phyloP scores from a whole-genome alignment of 2,888 invertebrate genomes.

The Cremastinae sp. region DNA sequence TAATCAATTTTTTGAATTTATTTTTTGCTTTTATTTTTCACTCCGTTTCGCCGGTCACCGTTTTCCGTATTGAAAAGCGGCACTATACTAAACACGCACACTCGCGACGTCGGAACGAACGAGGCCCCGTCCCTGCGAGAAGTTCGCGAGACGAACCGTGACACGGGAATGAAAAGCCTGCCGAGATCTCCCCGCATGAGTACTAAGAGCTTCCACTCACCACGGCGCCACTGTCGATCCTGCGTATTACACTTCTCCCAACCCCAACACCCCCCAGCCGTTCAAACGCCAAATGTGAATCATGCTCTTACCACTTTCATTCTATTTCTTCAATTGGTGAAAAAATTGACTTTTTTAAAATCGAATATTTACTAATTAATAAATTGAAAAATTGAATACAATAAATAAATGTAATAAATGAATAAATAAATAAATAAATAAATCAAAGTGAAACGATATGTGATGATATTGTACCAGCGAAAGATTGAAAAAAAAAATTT shows the following conservation, averaged over 20 bases:
- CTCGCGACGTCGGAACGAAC: constrained; percentile 56
- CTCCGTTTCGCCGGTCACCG: constrained; percentile 30
- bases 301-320: too few species aligned
- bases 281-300: too few species aligned
- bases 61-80: constrained; percentile 55
- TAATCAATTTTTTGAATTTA: not conserved
- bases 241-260: constrained; percentile 70
- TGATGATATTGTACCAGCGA: too few species aligned
- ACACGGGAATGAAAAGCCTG: constrained; percentile 74
- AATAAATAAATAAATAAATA: too few species aligned
- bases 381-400: too few species aligned
- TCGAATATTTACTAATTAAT: too few species aligned
- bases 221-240: constrained; percentile 73
- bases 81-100: constrained; percentile 59
- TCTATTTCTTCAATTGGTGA: too few species aligned
- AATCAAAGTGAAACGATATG: too few species aligned
- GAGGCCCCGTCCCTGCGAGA: constrained; percentile 66
- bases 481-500: too few species aligned
- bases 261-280: not conserved
- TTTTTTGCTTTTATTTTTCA: not conserved
- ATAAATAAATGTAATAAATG: too few species aligned
- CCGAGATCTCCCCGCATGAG: constrained; percentile 71
- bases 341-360: too few species aligned
- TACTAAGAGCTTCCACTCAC: constrained; percentile 72
- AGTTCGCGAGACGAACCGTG: constrained; percentile 77